Conservation (phyloP, 2,113 vertebrate genomes). For the Pao palembangensis region DNA sequence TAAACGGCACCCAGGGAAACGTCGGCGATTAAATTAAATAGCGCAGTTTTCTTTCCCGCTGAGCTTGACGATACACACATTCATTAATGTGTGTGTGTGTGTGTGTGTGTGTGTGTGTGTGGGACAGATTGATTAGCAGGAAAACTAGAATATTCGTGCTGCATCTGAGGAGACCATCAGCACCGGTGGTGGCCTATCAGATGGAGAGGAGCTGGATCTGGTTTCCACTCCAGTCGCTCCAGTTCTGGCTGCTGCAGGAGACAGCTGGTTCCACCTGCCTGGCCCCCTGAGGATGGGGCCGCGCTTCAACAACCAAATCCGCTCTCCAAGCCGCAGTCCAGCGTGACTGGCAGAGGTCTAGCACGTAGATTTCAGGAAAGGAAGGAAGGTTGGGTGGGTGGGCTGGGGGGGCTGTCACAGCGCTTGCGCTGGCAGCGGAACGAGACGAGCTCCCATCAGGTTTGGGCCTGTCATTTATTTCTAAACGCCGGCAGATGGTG, state of each 20-base stretch:
- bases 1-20: conserved; percentile 56
- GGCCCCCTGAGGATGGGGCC: conserved; percentile 63
- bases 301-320: conserved; percentile 66
- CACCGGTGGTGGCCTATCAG: conserved; percentile 36
- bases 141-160: not conserved
- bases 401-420: conserved; percentile 29
- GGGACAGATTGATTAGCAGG: conserved; percentile 38
- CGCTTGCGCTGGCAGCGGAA: conserved; percentile 61
- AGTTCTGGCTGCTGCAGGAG: conserved; percentile 57
- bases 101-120: not conserved
- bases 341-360: conserved; percentile 67
- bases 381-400: conserved; percentile 52
- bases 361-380: conserved; percentile 57
- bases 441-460: conserved; percentile 68
- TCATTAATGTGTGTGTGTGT: too few species aligned
- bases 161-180: conserved; percentile 33
- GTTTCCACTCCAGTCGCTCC: conserved; percentile 27
- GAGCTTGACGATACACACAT: conserved; percentile 13
- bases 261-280: conserved; percentile 72
- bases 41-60: conserved; percentile 27
- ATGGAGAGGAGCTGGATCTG: conserved; percentile 32
- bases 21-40: conserved; percentile 18
- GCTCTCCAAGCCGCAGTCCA: conserved; percentile 59
- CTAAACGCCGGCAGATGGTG: conserved; percentile 75
- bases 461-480: conserved; percentile 74